phyloP scores from a whole-genome alignment of 2,888 invertebrate species.

The Priapulus caudatus region DNA sequence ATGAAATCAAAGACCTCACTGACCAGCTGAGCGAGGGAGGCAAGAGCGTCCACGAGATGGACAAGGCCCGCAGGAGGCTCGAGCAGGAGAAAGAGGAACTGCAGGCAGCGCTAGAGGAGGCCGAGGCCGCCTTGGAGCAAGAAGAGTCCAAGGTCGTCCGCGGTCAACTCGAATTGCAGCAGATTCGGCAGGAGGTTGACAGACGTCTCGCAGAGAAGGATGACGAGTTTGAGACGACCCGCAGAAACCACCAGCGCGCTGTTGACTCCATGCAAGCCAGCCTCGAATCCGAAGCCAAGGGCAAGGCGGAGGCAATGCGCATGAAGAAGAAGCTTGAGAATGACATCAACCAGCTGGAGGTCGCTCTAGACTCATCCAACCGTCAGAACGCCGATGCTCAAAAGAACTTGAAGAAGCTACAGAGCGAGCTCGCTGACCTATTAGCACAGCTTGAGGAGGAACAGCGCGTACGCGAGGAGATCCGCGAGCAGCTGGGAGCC shows the following conservation, averaged over 20 bases:
- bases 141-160: constrained; percentile 94
- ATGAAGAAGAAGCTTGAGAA: constrained; percentile 99
- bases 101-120: constrained; percentile 96
- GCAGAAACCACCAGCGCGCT: constrained; percentile 97
- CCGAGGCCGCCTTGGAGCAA: constrained; percentile 96
- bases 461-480: constrained; percentile 92
- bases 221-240: constrained; percentile 98
- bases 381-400: constrained; percentile 49
- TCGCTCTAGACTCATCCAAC: constrained; percentile 97
- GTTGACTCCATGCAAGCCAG: constrained; percentile 99
- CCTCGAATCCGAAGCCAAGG: constrained; percentile 97
- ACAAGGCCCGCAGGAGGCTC: constrained; percentile 94
- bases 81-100: constrained; percentile 99
- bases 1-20: constrained; percentile 98
- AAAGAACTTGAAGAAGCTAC: constrained; percentile 25
- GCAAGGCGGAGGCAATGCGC: constrained; percentile 97
- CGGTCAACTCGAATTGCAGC: constrained; percentile 91
- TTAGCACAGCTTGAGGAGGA: constrained; percentile 90
- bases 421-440: background rate
- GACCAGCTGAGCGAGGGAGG: constrained; percentile 99
- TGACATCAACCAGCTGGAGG: constrained; percentile 98
- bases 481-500: constrained; percentile 92
- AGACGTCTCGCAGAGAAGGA: constrained; percentile 99
- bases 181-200: constrained; percentile 98
- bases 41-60: constrained; percentile 97